phyloP scores from a whole-genome alignment of 2,888 invertebrate genomes.

The Timandra comae region DNA sequence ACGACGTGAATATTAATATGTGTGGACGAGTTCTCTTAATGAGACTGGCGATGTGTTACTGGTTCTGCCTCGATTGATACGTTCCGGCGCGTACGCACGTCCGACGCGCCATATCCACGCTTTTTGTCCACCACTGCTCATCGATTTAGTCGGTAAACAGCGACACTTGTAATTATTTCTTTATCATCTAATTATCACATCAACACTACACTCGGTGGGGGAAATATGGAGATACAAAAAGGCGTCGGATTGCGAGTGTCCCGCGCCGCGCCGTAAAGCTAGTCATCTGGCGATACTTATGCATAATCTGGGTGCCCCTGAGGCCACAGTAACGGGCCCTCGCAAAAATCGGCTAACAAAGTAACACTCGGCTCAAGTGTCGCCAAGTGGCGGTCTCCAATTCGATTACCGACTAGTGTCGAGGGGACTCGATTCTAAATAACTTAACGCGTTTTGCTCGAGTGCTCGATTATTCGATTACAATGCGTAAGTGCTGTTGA shows the following conservation, averaged over 20 bases:
- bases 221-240: neutral
- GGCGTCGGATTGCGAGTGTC: slow-evolving; percentile 10
- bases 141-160: slow-evolving; percentile 5
- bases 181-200: slow-evolving; percentile 1
- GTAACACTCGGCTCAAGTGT: slow-evolving; percentile 66
- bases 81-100: slow-evolving; percentile 23
- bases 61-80: slow-evolving; percentile 23
- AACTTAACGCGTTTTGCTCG: slow-evolving; percentile 63
- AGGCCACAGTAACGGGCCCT: slow-evolving; percentile 30
- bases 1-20: slow-evolving; percentile 38
- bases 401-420: slow-evolving; percentile 67
- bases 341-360: slow-evolving; percentile 69
- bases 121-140: slow-evolving; percentile 11
- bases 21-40: slow-evolving; percentile 25
- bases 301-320: slow-evolving; percentile 50
- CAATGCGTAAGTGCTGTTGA: slow-evolving; percentile 59
- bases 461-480: slow-evolving; percentile 71
- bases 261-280: slow-evolving; percentile 34
- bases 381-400: slow-evolving; percentile 67
- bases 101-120: slow-evolving; percentile 14
- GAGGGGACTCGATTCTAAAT: slow-evolving; percentile 59
- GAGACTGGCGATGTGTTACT: slow-evolving; percentile 18
- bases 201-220: neutral
- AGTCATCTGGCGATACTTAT: slow-evolving; percentile 41
- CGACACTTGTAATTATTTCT: neutral